phyloP scores from a whole-genome alignment of 2,113 vertebrate genomes.

The Anguilla japonica region DNA sequence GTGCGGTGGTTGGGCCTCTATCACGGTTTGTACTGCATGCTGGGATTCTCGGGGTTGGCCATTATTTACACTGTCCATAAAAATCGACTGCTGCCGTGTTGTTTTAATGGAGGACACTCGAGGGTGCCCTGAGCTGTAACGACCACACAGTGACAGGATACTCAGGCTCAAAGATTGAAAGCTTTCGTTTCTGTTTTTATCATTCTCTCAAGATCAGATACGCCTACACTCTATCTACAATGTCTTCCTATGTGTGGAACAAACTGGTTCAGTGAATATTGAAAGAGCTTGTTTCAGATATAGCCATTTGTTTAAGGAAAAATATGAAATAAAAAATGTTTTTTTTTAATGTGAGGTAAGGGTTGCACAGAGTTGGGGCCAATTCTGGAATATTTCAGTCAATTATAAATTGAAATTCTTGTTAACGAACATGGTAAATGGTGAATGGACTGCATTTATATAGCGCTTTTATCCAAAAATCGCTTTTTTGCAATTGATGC shows the following conservation, averaged over 20 bases:
- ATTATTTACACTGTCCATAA: constrained; percentile 65
- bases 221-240: constrained; percentile 26
- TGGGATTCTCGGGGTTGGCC: constrained; percentile 43
- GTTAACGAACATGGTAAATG: no score
- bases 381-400: neutral
- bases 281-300: neutral
- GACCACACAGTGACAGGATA: constrained; percentile 38
- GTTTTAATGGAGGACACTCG: constrained; percentile 61
- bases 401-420: no score
- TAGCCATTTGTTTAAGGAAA: neutral
- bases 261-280: neutral
- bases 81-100: constrained; percentile 66
- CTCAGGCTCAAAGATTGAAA: constrained; percentile 17
- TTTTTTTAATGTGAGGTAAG: neutral
- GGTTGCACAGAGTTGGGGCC: neutral
- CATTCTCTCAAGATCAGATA: constrained; percentile 29
- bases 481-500: no score
- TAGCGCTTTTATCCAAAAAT: no score
- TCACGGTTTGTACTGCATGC: neutral
- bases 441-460: no score
- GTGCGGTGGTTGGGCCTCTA: neutral
- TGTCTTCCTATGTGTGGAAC: neutral
- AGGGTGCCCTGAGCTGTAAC: constrained; percentile 59
- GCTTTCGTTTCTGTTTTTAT: constrained; percentile 15
- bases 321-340: neutral